Base-by-base conservation (phyloP, 2,888 invertebrate genomes). In the Leptopilina drosophilae region DNA sequence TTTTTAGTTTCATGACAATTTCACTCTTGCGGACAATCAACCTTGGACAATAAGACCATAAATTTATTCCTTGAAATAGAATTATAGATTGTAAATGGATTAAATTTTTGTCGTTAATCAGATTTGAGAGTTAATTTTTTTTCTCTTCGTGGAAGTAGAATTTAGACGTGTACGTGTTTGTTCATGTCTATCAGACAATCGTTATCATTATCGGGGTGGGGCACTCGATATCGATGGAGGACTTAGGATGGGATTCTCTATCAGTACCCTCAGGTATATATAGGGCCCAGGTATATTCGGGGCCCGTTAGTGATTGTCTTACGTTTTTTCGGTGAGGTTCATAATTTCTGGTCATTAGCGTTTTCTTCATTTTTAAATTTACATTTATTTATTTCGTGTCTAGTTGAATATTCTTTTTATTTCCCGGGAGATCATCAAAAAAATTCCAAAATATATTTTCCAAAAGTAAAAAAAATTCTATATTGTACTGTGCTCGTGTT, bases 131-230 rank as follows among this genome's bases (percentile, higher is more conserved):
- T 49, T 12, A 11, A 4, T 49, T 56, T n/a, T 59, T 49, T 33
- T 40, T 73, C 53, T 76, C 62, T 64, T 76, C 76, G 20, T 26
- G 1, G 64, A 64, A 49, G 76, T 76, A 46, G 46, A 76, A 64
- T 64, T 62, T 76, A 62, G 49, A 64, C 84, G 83, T 56, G 53
- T n/a, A 33, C 5, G 11, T 49, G 73, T 73, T 56, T 73, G 56
- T 33, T 56, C 15, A 62, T 73, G 56, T 56, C 40, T 73, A 73
- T 73, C 73, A 73, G 73, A 56, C 85, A 87, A 86, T 87, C 80
- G 85, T 87, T 88, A 88, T 88, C 90, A 88, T 87, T 89, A 88
- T 88, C 87, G 89, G 90, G 91, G 91, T 88, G 90, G 90, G 90
- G 90, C 89, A 88, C 85, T 49, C 86, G 90, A 88, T 91, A 91